Conservation (phyloP, 2,113 vertebrate genomes). For the Balaeniceps rex region DNA sequence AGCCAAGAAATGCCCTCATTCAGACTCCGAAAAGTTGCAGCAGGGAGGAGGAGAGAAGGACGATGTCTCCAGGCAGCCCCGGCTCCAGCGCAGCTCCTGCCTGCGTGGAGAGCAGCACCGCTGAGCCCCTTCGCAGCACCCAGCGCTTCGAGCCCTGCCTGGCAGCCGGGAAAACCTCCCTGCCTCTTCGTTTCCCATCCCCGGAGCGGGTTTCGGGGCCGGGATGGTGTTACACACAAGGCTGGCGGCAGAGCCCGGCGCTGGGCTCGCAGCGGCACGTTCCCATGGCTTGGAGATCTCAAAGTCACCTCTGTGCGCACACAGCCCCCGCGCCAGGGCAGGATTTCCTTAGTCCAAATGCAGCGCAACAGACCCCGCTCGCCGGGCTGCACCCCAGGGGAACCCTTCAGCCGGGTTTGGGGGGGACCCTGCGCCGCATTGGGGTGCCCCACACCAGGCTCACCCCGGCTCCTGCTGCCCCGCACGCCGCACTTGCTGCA, state of each 20-base stretch:
- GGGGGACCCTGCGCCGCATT: neutral
- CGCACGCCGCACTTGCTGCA: rapidly evolving
- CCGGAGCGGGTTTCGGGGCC: neutral
- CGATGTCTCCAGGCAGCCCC: neutral
- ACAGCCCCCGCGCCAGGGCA: rapidly evolving
- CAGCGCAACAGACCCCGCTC: neutral
- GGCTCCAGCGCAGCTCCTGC: neutral
- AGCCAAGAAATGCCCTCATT: neutral
- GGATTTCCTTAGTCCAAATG: neutral
- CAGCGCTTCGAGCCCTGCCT: neutral
- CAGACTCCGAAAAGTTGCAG: neutral
- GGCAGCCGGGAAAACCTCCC: neutral
- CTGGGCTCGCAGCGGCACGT: neutral
- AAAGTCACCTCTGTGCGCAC: rapidly evolving
- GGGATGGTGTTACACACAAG: rapidly evolving
- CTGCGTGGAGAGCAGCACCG: neutral
- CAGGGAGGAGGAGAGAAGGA: neutral
- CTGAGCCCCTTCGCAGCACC: neutral
- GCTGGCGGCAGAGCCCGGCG: neutral
- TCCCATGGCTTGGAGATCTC: neutral
- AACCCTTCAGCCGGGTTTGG: neutral
- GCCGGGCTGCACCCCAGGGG: neutral
- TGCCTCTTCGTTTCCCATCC: neutral
- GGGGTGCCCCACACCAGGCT: neutral
- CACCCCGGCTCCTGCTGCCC: neutral